These are phyloP conservation scores for Xyliphius kryptos DNA, from an alignment of 2,113 vertebrate species.

Conservation along the genomic window DNA sequence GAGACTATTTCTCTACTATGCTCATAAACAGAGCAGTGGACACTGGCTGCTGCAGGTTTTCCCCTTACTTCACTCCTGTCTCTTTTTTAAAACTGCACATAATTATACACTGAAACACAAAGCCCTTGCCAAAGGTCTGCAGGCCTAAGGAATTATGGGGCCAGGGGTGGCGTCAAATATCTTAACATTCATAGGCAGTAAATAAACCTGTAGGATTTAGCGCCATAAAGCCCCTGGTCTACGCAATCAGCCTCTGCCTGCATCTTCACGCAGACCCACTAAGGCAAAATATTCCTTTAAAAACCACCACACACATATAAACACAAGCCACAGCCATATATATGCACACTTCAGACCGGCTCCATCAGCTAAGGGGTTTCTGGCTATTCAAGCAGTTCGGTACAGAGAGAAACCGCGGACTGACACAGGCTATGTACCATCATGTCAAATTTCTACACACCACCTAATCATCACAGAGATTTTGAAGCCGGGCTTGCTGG, in stretches of 20 bases:
- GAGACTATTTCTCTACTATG: slow-evolving; percentile 46
- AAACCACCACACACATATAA: slow-evolving; percentile 41
- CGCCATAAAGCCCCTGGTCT: too few species aligned
- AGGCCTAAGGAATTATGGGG: slow-evolving; percentile 85
- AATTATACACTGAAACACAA: slow-evolving; percentile 90
- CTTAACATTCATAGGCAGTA: slow-evolving; percentile 93
- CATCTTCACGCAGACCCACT: slow-evolving; percentile 77
- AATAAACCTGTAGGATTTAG: slow-evolving; percentile 96
- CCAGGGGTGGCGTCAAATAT: slow-evolving; percentile 90
- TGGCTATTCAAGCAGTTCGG: slow-evolving; percentile 37
- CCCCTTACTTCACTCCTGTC: slow-evolving; percentile 34
- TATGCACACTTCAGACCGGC: slow-evolving; percentile 1
- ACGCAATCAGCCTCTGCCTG: slow-evolving; percentile 41
- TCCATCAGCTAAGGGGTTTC: slow-evolving; percentile 13
- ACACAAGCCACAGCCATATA: slow-evolving; percentile 18
- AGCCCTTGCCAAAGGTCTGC: slow-evolving; percentile 85
- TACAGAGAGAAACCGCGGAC: slow-evolving; percentile 1
- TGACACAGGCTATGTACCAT: slow-evolving; percentile 31
- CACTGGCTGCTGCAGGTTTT: slow-evolving; percentile 49
- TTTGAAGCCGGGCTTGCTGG: slow-evolving; percentile 54
- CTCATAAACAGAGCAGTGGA: slow-evolving; percentile 39
- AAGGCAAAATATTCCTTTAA: slow-evolving; percentile 82
- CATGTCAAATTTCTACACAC: slow-evolving; percentile 65
- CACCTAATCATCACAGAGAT: slow-evolving; percentile 62
- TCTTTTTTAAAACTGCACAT: slow-evolving; percentile 72